phyloP scores from a whole-genome alignment of 2,113 vertebrate genomes.

The Chascanopsetta lugubris region DNA sequence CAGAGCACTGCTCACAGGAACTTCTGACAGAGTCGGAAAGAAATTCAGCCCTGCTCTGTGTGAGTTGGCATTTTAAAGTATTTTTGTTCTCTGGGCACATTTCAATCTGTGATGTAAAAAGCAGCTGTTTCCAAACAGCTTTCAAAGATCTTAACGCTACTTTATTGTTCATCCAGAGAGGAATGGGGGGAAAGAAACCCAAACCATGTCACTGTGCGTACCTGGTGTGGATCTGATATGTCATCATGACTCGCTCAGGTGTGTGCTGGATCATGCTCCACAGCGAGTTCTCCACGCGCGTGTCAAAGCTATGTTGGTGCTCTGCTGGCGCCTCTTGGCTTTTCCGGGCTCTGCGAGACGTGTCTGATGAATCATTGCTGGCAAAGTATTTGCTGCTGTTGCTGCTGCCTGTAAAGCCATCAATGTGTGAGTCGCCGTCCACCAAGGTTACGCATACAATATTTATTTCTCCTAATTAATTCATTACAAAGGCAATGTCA shows the following conservation, averaged over 20 bases:
- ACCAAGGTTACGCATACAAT: neutral
- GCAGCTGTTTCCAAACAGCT: neutral
- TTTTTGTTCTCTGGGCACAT: neutral
- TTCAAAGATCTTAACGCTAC: neutral
- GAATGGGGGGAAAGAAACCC: neutral
- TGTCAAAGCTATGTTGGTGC: constrained; percentile 63
- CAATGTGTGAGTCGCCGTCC: constrained; percentile 1
- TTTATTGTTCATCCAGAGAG: neutral
- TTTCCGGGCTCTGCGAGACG: constrained; percentile 72
- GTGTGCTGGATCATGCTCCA: constrained; percentile 85
- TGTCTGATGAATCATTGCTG: constrained; percentile 84
- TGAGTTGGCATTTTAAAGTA: neutral
- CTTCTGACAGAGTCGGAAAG: neutral
- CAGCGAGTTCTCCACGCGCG: constrained; percentile 77
- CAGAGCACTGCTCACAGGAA: neutral
- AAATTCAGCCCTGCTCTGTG: neutral
- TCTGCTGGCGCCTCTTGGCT: constrained; percentile 66
- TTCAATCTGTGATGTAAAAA: neutral
- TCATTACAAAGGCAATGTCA: neutral
- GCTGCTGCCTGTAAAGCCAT: constrained; percentile 75
- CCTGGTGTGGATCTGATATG: constrained; percentile 88
- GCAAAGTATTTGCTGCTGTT: constrained; percentile 85
- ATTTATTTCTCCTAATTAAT: neutral
- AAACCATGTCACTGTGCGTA: constrained; percentile 53
- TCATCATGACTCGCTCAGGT: constrained; percentile 84